Evolutionary conservation across 2,113 vertebrate species (phyloP).

Genomic region (Cygnus atratus): DNA sequence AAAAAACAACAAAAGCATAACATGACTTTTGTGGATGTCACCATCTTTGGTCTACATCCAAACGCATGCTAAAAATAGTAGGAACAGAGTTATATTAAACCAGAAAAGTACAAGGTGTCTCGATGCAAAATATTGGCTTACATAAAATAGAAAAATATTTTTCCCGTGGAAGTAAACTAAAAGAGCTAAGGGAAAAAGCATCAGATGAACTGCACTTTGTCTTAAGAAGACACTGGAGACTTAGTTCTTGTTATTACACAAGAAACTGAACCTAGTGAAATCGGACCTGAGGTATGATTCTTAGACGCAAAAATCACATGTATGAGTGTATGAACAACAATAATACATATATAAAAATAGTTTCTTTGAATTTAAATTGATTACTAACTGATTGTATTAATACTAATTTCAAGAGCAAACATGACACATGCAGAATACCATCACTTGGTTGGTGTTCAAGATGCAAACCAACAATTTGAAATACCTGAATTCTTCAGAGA

Average conservation of each 20-base stretch:
- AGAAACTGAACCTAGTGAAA: not conserved
- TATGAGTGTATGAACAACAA: not conserved
- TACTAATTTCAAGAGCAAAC: not conserved
- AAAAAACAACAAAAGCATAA: too few relatives aligned
- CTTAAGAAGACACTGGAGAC: not conserved
- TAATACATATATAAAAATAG: not conserved
- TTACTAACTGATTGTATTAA: not conserved
- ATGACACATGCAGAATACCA: not conserved
- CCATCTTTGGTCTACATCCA: slow-evolving; percentile 25
- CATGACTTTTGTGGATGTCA: slow-evolving; percentile 11
- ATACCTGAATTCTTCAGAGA: not conserved
- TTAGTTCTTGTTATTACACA: not conserved
- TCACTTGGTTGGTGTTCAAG: not conserved
- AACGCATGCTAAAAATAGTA: slow-evolving; percentile 46
- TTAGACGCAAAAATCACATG: not conserved
- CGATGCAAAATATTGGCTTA: not conserved
- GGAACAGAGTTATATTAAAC: slow-evolving; percentile 11
- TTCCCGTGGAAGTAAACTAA: not conserved
- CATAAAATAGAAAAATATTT: not conserved
- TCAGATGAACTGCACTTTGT: not conserved
- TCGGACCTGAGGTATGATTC: fast-evolving
- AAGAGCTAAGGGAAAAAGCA: not conserved
- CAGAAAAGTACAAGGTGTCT: slow-evolving; percentile 53
- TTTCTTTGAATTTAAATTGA: not conserved
- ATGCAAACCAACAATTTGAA: not conserved